phyloP scores from a whole-genome alignment of 2,797 vertebrate genomes.

The Paedocypris micromegethes region DNA sequence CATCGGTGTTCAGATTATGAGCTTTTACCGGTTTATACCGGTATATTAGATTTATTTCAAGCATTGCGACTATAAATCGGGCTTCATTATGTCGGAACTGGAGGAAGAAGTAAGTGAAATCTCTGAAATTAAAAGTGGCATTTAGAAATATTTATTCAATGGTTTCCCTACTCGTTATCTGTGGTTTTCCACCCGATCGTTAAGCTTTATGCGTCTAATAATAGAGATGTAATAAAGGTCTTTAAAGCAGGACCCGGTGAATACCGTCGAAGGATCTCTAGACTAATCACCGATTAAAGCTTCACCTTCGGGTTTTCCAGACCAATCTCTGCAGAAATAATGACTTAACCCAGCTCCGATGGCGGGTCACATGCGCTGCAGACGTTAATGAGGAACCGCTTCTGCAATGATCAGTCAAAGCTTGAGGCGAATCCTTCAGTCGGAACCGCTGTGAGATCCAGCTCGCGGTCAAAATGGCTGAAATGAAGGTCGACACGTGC shows the following conservation, averaged over 20 bases:
- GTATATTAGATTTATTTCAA: too few species aligned
- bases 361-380: constrained; percentile 44
- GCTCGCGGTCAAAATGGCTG: constrained; percentile 31
- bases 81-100: too few species aligned
- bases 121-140: too few species aligned
- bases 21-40: too few species aligned
- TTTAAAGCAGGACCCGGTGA: constrained; percentile 38
- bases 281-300: constrained; percentile 40
- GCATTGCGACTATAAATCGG: too few species aligned
- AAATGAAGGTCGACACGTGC: constrained; percentile 29
- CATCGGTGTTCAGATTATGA: too few species aligned
- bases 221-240: constrained; percentile 43
- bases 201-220: constrained; percentile 37
- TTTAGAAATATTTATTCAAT: constrained; percentile 21
- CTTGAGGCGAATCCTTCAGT: constrained; percentile 46
- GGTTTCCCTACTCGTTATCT: neutral
- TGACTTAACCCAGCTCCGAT: constrained; percentile 38
- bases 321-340: constrained; percentile 45
- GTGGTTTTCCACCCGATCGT: neutral
- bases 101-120: too few species aligned
- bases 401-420: constrained; percentile 34
- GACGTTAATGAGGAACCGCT: constrained; percentile 50
- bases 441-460: constrained; percentile 43
- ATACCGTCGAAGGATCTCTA: constrained; percentile 29
- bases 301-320: constrained; percentile 40